Percentiles rank a stretch among this genome's conserved stretches.
Conservation (phyloP, 2,888 invertebrate species). For the Athalia rosae region DNA sequence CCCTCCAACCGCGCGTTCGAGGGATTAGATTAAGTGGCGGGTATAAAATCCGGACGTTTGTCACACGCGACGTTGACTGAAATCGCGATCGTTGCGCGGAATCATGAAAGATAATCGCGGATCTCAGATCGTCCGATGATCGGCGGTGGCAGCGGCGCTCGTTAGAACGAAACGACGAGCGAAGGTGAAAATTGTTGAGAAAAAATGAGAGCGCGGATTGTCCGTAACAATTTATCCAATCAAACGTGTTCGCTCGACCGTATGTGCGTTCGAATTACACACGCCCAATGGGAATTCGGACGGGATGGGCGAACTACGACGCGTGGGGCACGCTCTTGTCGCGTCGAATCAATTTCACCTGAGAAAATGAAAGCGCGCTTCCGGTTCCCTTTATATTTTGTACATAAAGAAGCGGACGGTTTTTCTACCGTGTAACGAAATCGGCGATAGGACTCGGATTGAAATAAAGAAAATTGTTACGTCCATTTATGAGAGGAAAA, state of each 20-base stretch:
- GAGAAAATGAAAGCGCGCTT: background rate
- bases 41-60: no score
- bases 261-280: slow-evolving; percentile 37
- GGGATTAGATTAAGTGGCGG: no score
- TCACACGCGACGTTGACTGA: no score
- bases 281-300: slow-evolving; percentile 24
- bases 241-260: slow-evolving; percentile 38
- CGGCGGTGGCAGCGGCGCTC: background rate
- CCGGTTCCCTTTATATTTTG: no score
- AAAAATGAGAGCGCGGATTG: background rate
- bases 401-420: no score
- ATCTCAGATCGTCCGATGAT: background rate
- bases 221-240: slow-evolving; percentile 41
- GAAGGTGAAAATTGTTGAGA: background rate
- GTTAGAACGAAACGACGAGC: background rate
- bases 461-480: background rate
- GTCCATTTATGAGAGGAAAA: background rate
- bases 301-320: slow-evolving; percentile 13
- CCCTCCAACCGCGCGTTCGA: no score
- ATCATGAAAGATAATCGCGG: background rate
- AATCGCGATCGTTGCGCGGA: no score
- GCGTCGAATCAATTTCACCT: background rate
- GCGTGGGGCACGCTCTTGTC: slow-evolving; percentile 25
- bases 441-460: background rate
- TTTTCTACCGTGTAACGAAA: background rate